Base-by-base conservation (phyloP, 2,888 invertebrate species). In the Pachydiplax longipennis region DNA sequence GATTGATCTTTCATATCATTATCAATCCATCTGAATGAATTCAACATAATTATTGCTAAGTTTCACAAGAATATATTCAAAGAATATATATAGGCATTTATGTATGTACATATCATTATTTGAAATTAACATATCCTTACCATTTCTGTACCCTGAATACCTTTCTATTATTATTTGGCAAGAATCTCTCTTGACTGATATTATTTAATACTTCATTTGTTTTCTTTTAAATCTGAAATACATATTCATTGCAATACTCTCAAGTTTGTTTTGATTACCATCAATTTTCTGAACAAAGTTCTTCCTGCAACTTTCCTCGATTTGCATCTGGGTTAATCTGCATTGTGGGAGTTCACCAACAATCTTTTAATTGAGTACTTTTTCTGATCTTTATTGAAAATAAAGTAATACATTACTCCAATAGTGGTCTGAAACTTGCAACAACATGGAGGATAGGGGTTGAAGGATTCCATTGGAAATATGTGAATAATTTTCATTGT, bases 161-260 rank as follows among this genome's bases (percentile, higher is more conserved):
- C 87, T 61, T 61, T n/a, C 37, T 87, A 61, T 87, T 87, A 87
- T 61, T 61, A 87, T 61, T 87, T 61, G 87, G 37, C 61, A 87
- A 87, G 83, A 58, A 53, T 37, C 87, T 61, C 35, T 87, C 87
- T 87, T 87, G 87, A 73, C 25, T 73, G 73, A 87, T 87, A 87
- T 87, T 87, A 87, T 87, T 87, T 87, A 87, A 87, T 87, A 87
- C 65, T 65, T 87, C 87, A 18, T 61, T 87, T 87, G 87, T 87
- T 87, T 65, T 73, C 22, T 61, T 61, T 87, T 87, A 61, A 87
- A 61, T 37, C 61, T 87, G 87, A 87, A 87, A 87, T 87, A 87
- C 65, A 87, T 87, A 87, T 25, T 87, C 61, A 87, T 87, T 87
- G 35, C 40, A 61, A 65, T 87, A 65, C 37, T 61, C 22, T n/a